Base-by-base conservation (phyloP, 2,797 vertebrate genomes). In the Dipus sagitta region DNA sequence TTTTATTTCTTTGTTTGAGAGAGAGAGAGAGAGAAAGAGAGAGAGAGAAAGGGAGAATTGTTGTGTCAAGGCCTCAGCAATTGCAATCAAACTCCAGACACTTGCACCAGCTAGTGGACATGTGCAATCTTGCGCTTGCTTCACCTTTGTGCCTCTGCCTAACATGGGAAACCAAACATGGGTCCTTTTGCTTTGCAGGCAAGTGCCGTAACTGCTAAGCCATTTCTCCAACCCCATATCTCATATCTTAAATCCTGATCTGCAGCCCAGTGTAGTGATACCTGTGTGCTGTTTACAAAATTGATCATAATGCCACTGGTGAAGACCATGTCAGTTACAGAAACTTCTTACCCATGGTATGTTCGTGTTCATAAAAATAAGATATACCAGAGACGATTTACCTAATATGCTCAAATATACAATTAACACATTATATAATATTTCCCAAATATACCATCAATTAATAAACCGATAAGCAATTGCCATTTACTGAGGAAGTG, bases 391-490 rank as follows among this genome's bases (percentile, higher is more conserved):
- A 65, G 20, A 79, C 0, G 9, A 60, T 47, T 94, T 88, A 60
- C 28, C 24, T 58, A 85, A 60, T 54, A 79, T 60, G 12, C 13
- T 88, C 47, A 93, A 88, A 78, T 86, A 82, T 47, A 62, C 38
- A 71, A 9, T 47, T 90, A 52, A 34, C 42, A 72, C 28, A 23
- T 84, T 77, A 38, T 1, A 18, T 71, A 67, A 42, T 23, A 65
- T 70, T 62, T 90, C 95, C 34, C 67, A 76, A 93, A 88, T 90
- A 76, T 30, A 38, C 80, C 68, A 62, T 67, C 77, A 83, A 88
- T 79, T 38, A 52, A 28, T 47, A 58, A 47, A 67, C 47, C 76
- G 38, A 14, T n/a, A 94, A 72, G 67, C 23, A 65, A 34, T 62
- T 11, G 11, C 9, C 14, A n/a, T 90, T 86, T 92, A 74, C 32